A percentile compares a stretch with the other conserved stretches of the same genome.
Evolutionary conservation across 1,140 invertebrate genomes (phyloP).

Genomic region (Rhopalosiphum maidis): DNA sequence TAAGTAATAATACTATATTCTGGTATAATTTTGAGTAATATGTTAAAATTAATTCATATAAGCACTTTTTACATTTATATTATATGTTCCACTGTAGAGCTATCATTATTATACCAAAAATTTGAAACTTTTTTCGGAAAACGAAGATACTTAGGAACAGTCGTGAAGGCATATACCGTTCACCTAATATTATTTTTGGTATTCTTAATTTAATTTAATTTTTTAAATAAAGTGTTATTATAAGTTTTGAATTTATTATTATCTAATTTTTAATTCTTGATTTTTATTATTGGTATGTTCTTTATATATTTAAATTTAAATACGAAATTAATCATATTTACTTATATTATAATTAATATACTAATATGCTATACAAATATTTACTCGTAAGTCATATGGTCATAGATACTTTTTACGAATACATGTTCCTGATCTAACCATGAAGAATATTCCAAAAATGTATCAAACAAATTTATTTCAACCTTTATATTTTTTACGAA

Average conservation of each 20-base stretch:
- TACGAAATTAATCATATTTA: not conserved
- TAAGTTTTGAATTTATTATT: not conserved
- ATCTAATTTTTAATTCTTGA: not conserved
- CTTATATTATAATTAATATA: too few relatives aligned
- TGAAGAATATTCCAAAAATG: too few relatives aligned
- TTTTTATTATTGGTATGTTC: not conserved
- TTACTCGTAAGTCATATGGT: too few relatives aligned
- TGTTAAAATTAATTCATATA: not conserved
- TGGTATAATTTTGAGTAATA: not conserved
- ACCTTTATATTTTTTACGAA: too few relatives aligned
- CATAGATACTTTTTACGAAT: too few relatives aligned
- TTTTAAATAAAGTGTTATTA: not conserved
- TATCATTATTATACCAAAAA: not conserved
- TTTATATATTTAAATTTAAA: not conserved
- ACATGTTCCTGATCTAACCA: too few relatives aligned
- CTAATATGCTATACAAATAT: too few relatives aligned
- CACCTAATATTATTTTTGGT: not conserved
- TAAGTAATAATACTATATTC: slow-evolving; percentile 2
- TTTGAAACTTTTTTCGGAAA: not conserved
- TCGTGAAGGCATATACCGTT: too few relatives aligned
- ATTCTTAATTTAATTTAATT: not conserved
- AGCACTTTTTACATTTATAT: not conserved
- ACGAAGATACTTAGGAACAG: not conserved
- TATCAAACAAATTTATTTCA: too few relatives aligned
- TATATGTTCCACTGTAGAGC: not conserved